Conservation (phyloP, 2,888 invertebrate species). For the Sinelater perroti region DNA sequence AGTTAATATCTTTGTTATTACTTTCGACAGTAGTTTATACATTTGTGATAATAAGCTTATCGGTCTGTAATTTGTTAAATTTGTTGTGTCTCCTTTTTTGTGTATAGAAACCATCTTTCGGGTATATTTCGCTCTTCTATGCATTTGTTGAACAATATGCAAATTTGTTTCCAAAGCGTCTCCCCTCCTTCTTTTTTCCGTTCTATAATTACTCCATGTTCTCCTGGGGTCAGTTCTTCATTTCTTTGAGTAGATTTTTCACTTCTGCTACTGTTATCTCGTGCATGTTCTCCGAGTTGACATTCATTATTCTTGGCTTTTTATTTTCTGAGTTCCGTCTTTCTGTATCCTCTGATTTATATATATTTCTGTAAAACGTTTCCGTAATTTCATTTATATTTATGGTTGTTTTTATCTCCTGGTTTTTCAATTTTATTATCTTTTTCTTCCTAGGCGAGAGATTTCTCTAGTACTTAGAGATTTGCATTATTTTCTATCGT, state of each 20-base stretch:
- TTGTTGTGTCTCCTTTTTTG: too few species aligned
- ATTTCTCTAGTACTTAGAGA: slow-evolving; percentile 5
- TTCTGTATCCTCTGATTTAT: neutral
- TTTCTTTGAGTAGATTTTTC: slow-evolving; percentile 2
- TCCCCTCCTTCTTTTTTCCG: too few species aligned
- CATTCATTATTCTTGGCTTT: slow-evolving; percentile 8
- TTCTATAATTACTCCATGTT: slow-evolving; percentile 14
- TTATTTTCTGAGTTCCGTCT: too few species aligned
- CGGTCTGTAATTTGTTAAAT: too few species aligned
- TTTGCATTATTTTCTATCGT: slow-evolving; percentile 6
- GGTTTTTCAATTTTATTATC: neutral
- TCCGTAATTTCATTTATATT: slow-evolving; percentile 3
- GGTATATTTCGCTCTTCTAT: too few species aligned
- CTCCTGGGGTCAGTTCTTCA: too few species aligned
- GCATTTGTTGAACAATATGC: too few species aligned
- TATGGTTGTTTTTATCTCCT: neutral
- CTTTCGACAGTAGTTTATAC: too few species aligned
- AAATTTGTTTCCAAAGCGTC: too few species aligned
- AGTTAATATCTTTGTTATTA: too few species aligned
- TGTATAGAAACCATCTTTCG: too few species aligned
- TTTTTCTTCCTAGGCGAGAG: neutral
- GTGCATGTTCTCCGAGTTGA: slow-evolving; percentile 3
- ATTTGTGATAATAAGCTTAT: too few species aligned
- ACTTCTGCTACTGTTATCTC: slow-evolving; percentile 4
- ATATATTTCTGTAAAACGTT: neutral